These are phyloP conservation scores for Aphis gossypii DNA, from an alignment of 1,140 invertebrate genomes.

Conservation along the genomic window DNA sequence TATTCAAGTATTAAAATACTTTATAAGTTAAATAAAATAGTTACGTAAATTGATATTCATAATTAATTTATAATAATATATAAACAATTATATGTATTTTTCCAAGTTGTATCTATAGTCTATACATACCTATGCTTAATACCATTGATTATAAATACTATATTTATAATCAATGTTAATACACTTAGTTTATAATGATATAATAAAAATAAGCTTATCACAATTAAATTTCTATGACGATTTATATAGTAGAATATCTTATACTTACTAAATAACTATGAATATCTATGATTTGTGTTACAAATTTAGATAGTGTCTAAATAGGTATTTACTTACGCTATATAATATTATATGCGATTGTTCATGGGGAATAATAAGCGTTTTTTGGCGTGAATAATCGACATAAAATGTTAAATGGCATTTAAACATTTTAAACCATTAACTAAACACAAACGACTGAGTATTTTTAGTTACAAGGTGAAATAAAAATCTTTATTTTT, in stretches of 20 bases:
- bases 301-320: neutral
- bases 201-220: neutral
- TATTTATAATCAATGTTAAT: no score
- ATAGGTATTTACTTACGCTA: neutral
- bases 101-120: neutral
- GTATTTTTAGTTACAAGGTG: neutral
- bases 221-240: neutral
- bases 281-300: neutral
- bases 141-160: no score
- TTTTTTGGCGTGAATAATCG: constrained; percentile 35
- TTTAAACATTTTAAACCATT: neutral
- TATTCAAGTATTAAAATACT: no score
- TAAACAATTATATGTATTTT: neutral
- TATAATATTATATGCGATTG: neutral
- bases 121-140: neutral
- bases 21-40: no score
- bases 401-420: constrained; percentile 17
- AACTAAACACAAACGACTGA: neutral
- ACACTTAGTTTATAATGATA: neutral
- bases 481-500: neutral
- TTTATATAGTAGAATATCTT: neutral
- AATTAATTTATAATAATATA: neutral
- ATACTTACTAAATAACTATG: neutral
- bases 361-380: neutral
- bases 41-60: neutral